Conservation (phyloP, 2,113 vertebrate species). For the Otus sunia region DNA sequence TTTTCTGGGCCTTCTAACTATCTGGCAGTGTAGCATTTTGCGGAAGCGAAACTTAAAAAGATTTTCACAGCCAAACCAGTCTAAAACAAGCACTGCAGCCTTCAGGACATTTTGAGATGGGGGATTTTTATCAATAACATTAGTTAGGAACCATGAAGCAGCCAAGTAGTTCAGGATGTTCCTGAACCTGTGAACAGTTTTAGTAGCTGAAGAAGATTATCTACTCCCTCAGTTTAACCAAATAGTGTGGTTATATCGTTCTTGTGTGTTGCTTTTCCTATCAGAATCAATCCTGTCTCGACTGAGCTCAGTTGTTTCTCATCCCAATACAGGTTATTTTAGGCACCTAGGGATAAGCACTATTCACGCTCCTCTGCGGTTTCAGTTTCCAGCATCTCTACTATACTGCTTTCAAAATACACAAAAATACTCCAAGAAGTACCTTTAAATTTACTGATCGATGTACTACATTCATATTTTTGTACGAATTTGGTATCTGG, state of each 20-base stretch:
- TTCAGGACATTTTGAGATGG: not conserved
- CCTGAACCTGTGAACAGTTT: not conserved
- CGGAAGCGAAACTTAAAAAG: not conserved
- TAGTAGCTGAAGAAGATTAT: not conserved
- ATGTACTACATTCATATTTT: rapidly evolving
- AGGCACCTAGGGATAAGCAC: not conserved
- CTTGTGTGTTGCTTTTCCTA: not conserved
- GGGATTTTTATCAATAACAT: not conserved
- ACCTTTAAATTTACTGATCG: not conserved
- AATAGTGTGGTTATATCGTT: not conserved
- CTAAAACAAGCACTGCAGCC: not conserved
- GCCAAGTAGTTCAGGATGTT: not conserved
- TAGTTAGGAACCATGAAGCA: not conserved
- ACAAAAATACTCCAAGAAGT: not conserved
- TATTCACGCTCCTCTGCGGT: not conserved
- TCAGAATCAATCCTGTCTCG: not conserved
- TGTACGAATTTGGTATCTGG: not conserved
- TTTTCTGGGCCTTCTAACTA: not conserved
- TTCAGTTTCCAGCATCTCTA: not conserved
- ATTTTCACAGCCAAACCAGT: not conserved
- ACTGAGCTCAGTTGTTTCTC: not conserved
- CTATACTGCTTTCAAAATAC: not conserved
- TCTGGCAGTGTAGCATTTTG: not conserved
- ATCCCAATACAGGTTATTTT: not conserved
- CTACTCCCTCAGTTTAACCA: not conserved